Conservation (phyloP, 2,113 vertebrate genomes). For the Xiphophorus maculatus region DNA sequence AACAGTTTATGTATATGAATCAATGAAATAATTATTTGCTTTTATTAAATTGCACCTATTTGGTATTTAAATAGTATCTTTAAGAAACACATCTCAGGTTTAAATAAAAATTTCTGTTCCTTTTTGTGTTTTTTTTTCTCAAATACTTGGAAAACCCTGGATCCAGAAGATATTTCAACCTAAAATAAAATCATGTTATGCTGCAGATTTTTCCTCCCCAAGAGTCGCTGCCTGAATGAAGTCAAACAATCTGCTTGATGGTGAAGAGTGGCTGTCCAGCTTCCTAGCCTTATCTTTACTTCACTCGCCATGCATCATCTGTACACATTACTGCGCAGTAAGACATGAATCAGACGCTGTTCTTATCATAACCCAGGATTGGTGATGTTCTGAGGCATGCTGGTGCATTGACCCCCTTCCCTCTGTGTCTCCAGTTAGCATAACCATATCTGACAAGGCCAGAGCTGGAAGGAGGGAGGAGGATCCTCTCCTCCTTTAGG, state of each 20-base stretch:
- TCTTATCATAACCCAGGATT: slow-evolving; percentile 62
- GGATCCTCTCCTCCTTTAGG: slow-evolving; percentile 51
- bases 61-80: neutral
- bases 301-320: slow-evolving; percentile 66
- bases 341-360: slow-evolving; percentile 71
- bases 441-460: slow-evolving; percentile 76
- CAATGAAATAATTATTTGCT: neutral
- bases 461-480: slow-evolving; percentile 57
- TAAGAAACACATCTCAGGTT: neutral
- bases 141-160: no score
- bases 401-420: slow-evolving; percentile 67
- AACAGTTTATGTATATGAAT: neutral
- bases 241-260: neutral
- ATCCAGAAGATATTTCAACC: neutral
- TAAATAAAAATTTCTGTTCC: neutral
- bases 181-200: neutral
- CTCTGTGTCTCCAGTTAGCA: slow-evolving; percentile 64
- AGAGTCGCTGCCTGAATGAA: slow-evolving; percentile 22
- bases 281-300: slow-evolving; percentile 54
- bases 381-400: slow-evolving; percentile 66
- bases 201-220: slow-evolving; percentile 30
- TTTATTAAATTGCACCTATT: neutral
- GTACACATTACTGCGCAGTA: slow-evolving; percentile 56
- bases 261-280: slow-evolving; percentile 23
- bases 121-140: no score